These are phyloP conservation scores for Luperina nickerlii DNA, from an alignment of 2,888 invertebrate species.

Conservation along the genomic window DNA sequence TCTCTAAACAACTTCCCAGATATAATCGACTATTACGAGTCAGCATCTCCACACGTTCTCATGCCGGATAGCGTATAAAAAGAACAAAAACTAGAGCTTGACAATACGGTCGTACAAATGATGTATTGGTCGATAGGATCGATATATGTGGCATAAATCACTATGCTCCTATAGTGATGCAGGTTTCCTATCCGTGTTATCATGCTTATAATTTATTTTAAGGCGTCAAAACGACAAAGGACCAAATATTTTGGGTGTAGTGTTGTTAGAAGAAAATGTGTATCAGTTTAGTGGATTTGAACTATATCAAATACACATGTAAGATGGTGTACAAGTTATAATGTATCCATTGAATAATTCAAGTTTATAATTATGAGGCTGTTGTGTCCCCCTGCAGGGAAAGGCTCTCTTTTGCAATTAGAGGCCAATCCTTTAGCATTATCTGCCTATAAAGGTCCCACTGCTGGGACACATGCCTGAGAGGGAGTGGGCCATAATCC, in stretches of 20 bases:
- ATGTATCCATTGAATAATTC: not conserved
- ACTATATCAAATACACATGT: not conserved
- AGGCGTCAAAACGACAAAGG: conserved; percentile 69
- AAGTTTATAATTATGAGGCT: no score
- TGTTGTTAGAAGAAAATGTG: conserved; percentile 11
- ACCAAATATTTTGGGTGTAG: conserved; percentile 56
- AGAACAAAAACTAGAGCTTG: conserved; percentile 71
- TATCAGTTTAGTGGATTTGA: conserved; percentile 7
- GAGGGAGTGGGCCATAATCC: no score
- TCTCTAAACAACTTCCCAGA: conserved; percentile 5
- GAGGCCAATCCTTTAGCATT: no score
- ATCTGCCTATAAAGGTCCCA: no score
- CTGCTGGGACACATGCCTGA: no score
- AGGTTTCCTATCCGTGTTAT: conserved; percentile 69
- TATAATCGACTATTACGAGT: conserved; percentile 50
- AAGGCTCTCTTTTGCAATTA: no score
- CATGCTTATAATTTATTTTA: conserved; percentile 73
- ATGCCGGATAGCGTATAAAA: conserved; percentile 64
- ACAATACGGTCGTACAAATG: conserved; percentile 75
- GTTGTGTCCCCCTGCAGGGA: no score
- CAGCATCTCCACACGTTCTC: conserved; percentile 52
- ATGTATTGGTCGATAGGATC: conserved; percentile 78
- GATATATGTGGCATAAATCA: conserved; percentile 78
- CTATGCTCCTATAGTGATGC: conserved; percentile 51
- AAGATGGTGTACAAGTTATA: not conserved